Evolutionary conservation across 2,113 vertebrate species (phyloP), one percentile per base, ranked within the genome.

Genomic region (Scophthalmus maximus): DNA sequence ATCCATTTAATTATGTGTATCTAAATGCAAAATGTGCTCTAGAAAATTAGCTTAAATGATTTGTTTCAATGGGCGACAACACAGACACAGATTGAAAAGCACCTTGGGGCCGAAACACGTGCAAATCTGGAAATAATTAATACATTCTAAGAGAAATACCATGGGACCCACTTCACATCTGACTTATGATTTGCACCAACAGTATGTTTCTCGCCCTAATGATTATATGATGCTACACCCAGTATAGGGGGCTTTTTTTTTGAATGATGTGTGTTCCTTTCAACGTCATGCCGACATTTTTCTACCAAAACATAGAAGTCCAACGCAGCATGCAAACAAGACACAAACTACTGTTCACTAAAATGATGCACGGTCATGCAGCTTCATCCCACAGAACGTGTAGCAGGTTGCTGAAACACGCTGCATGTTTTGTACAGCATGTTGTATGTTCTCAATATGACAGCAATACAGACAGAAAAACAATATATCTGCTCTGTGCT

Each of bases 401-500:
- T n/a, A n/a, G n/a, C n/a, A n/a, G n/a, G n/a, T n/a, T n/a, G n/a
- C n/a, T n/a, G n/a, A n/a, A n/a, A n/a, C n/a, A n/a, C n/a, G n/a
- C n/a, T 80, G 76, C 46, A 58, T 18, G 58, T 17, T 32, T 20
- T 44, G 18, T 11, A n/a, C 36, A 47, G 34, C 58, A 23, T 50
- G 32, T 15, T 62, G 36, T 22, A 17, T 49, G 57, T 75, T 69
- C 65, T 56, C 65, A 61, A 44, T 32, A 15, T 59, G 68, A 61
- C 42, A 40, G 49, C 58, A 65, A 58, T 47, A 63, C 29, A 44
- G 44, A 62, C 68, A 71, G 30, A 40, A 29, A 64, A 51, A 65
- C 46, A 59, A 20, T 52, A 59, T n/a, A 40, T 76, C 49, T 59
- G 44, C 58, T 64, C 76, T 52, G 73, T 2, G 30, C n/a, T n/a